These are phyloP conservation scores for Arctocebus calabarensis DNA, from an alignment of 2,797 vertebrate genomes.

Conservation along the genomic window DNA sequence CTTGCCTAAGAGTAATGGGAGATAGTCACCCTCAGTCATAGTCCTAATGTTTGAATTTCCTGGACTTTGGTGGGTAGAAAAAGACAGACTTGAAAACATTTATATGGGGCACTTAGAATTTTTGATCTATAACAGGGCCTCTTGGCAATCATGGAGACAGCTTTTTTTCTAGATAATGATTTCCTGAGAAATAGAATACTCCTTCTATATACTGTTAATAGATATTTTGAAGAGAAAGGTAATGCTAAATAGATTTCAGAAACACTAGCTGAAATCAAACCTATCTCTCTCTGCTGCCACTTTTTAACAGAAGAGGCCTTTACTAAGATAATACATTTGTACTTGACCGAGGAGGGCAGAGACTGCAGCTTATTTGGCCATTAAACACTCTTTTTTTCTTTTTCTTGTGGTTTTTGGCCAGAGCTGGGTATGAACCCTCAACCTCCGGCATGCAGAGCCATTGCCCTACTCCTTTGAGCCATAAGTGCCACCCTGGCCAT, in stretches of 20 bases:
- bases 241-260: neutral
- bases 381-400: slow-evolving; percentile 42
- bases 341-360: neutral
- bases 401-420: no score
- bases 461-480: no score
- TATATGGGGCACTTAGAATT: neutral
- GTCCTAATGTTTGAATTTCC: neutral
- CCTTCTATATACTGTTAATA: neutral
- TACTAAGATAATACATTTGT: neutral
- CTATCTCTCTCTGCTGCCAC: neutral
- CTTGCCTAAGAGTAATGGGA: neutral
- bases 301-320: slow-evolving; percentile 35
- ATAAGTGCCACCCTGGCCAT: neutral
- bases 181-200: neutral
- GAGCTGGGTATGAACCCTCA: no score
- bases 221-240: neutral
- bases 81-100: slow-evolving; percentile 9
- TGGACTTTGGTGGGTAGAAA: neutral
- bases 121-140: neutral
- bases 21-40: neutral
- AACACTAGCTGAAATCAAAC: slow-evolving; percentile 24
- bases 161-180: neutral
- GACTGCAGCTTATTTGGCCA: neutral
- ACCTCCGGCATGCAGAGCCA: no score
- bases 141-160: neutral